Percentiles rank a stretch among this genome's conserved stretches.
Conservation (phyloP, 2,113 vertebrate genomes). For the Nanger granti region DNA sequence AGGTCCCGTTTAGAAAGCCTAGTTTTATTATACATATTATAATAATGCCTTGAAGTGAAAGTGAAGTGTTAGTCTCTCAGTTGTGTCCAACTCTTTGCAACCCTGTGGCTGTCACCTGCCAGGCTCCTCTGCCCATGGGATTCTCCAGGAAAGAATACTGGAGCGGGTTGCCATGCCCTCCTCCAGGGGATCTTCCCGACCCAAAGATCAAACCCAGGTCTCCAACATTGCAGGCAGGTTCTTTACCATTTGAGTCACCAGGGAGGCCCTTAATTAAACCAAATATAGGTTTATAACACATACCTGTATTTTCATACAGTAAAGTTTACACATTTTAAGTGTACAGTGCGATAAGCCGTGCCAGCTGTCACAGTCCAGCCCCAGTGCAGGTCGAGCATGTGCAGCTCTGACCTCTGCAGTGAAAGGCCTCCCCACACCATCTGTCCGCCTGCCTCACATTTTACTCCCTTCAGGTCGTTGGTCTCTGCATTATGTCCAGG, state of each 20-base stretch:
- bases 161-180: not conserved
- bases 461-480: not conserved
- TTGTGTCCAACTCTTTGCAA: not conserved
- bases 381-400: fast-evolving
- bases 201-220: not conserved
- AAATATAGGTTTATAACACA: not conserved
- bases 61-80: not conserved
- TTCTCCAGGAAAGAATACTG: not conserved
- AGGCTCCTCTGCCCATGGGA: not conserved
- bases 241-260: not conserved
- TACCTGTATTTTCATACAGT: not conserved
- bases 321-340: not conserved
- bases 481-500: not conserved
- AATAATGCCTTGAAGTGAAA: not conserved
- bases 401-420: not conserved
- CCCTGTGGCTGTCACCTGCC: not conserved
- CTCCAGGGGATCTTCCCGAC: not conserved
- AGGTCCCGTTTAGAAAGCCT: not conserved
- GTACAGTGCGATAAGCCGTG: not conserved
- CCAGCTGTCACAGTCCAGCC: too few relatives aligned
- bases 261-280: not conserved
- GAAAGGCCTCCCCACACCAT: not conserved
- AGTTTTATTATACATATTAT: not conserved
- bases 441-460: not conserved
- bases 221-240: not conserved